These are phyloP conservation scores for Drosophila leontia DNA, from an alignment of 1,140 invertebrate species.

Conservation along the genomic window DNA sequence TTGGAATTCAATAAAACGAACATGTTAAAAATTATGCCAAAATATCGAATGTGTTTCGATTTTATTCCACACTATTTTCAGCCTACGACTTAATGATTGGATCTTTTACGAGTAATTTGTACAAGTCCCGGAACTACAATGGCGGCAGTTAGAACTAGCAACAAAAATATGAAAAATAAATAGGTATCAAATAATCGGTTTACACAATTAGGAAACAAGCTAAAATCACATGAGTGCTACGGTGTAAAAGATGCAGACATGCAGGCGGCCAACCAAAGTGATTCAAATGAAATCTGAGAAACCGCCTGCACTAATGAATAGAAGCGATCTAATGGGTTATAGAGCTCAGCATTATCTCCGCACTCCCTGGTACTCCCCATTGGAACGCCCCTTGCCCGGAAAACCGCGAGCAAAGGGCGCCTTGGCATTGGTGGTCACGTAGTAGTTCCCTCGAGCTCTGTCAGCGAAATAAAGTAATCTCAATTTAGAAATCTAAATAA, in stretches of 20 bases:
- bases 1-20: constrained; percentile 80
- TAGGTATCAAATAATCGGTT: constrained; percentile 45
- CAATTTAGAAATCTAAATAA: not conserved
- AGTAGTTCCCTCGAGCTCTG: constrained; percentile 92
- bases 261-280: not conserved
- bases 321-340: constrained; percentile 2
- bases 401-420: constrained; percentile 93
- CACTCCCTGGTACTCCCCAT: constrained; percentile 80
- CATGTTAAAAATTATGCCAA: constrained; percentile 74
- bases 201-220: constrained; percentile 67
- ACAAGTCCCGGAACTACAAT: constrained; percentile 64
- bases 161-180: constrained; percentile 71
- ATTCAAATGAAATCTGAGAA: not conserved
- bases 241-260: constrained; percentile 33
- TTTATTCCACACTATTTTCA: constrained; percentile 53
- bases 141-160: constrained; percentile 71
- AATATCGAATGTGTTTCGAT: constrained; percentile 4
- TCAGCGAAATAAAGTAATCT: constrained; percentile 45
- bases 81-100: constrained; percentile 74
- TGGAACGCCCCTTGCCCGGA: constrained; percentile 87
- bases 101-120: constrained; percentile 58
- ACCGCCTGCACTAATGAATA: not conserved
- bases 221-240: constrained; percentile 79
- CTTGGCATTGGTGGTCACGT: constrained; percentile 93
- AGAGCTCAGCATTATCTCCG: constrained; percentile 50